Conservation (phyloP, 2,113 vertebrate genomes). For the Scolopax mira region DNA sequence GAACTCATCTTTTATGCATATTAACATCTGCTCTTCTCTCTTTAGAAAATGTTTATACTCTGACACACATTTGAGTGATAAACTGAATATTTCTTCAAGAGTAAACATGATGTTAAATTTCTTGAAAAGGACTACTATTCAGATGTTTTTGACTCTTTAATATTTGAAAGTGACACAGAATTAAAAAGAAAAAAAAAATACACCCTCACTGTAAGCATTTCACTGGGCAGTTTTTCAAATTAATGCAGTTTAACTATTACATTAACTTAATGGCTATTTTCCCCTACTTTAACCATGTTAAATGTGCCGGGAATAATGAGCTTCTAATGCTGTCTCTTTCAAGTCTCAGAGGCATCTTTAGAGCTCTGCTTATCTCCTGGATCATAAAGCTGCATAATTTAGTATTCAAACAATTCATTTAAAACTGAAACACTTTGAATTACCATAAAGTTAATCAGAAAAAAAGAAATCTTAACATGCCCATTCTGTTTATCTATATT, state of each 20-base stretch:
- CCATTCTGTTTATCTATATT: slow-evolving; percentile 49
- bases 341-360: slow-evolving; percentile 83
- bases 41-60: not conserved
- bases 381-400: slow-evolving; percentile 85
- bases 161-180: not conserved
- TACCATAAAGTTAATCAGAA: slow-evolving; percentile 74
- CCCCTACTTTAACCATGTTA: slow-evolving; percentile 82
- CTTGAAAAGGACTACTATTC: not conserved
- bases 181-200: not conserved
- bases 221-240: slow-evolving; percentile 75
- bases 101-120: not conserved
- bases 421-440: slow-evolving; percentile 74
- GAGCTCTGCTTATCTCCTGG: slow-evolving; percentile 78
- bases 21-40: slow-evolving; percentile 36
- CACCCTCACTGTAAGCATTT: slow-evolving; percentile 54
- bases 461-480: slow-evolving; percentile 57
- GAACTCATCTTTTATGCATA: slow-evolving; percentile 11
- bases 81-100: not conserved
- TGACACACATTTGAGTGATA: not conserved
- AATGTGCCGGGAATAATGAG: slow-evolving; percentile 83
- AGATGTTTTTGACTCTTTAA: slow-evolving; percentile 2
- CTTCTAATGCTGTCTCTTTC: slow-evolving; percentile 78
- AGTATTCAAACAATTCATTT: slow-evolving; percentile 85
- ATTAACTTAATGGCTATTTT: slow-evolving; percentile 85
- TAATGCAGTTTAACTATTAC: slow-evolving; percentile 83